Evolutionary conservation across 1,140 invertebrate genomes (phyloP).

Genomic region (Sycobia sp.): DNA sequence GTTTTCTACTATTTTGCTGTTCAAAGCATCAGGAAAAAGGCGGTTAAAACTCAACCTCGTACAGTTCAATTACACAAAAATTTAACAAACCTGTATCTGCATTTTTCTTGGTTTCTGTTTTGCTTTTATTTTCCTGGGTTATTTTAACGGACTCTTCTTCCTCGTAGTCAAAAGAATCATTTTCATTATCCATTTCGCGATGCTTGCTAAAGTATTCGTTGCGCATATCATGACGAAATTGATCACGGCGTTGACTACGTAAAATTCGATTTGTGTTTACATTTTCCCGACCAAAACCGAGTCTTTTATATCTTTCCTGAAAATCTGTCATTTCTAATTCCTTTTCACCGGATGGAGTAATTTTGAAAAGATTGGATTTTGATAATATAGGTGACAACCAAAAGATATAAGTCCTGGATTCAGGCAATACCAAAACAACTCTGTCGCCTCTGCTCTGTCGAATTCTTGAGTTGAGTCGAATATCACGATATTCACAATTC

Average conservation of each 20-base stretch:
- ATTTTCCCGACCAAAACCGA: constrained; percentile 22
- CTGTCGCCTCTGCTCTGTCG: no score
- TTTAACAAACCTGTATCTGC: constrained; percentile 3
- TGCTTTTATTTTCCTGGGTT: not conserved
- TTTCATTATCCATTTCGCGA: not conserved
- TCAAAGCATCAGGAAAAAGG: not conserved
- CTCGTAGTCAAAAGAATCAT: not conserved
- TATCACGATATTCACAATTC: no score
- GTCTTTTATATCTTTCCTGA: constrained; percentile 20
- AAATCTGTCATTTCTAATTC: constrained; percentile 30
- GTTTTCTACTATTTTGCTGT: not conserved
- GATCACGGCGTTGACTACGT: constrained; percentile 17
- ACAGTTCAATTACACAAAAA: not conserved
- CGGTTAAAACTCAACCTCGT: not conserved
- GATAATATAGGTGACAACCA: no score
- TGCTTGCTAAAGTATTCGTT: not conserved
- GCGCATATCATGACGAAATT: constrained; percentile 13
- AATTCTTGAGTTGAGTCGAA: no score
- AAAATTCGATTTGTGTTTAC: constrained; percentile 9
- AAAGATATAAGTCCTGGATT: no score
- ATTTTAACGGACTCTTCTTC: not conserved
- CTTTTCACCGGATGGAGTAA: no score
- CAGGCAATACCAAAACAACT: no score
- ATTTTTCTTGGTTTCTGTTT: not conserved
- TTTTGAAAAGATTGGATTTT: no score